phyloP scores from a whole-genome alignment of 2,113 vertebrate genomes.

The Rafetus swinhoei region DNA sequence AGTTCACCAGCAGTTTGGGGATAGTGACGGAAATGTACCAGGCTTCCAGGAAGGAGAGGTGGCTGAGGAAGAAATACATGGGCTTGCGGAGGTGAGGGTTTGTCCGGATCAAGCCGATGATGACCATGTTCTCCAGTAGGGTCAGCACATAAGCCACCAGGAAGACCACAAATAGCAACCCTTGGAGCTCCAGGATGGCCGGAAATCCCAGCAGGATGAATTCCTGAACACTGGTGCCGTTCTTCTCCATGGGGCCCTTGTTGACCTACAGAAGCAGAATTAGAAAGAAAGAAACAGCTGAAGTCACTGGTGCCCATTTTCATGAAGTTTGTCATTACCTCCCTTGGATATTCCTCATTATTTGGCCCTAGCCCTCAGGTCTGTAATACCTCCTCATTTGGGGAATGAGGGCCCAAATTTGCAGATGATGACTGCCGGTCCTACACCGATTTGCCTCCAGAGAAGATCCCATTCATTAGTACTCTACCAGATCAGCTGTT shows the following conservation, averaged over 20 bases:
- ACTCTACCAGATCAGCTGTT: too few species aligned
- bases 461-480: too few species aligned
- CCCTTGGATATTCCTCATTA: too few species aligned
- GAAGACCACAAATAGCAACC: slow-evolving; percentile 56
- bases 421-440: too few species aligned
- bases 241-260: slow-evolving; percentile 59
- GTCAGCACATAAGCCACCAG: slow-evolving; percentile 60
- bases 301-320: too few species aligned
- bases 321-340: too few species aligned
- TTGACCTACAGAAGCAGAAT: not conserved
- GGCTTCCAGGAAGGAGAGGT: slow-evolving; percentile 73
- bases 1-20: slow-evolving; percentile 67
- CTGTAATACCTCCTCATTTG: too few species aligned
- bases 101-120: slow-evolving; percentile 61
- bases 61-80: slow-evolving; percentile 74
- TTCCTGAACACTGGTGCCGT: slow-evolving; percentile 53
- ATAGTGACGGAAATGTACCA: slow-evolving; percentile 75
- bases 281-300: too few species aligned
- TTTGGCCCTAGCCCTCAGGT: too few species aligned
- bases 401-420: too few species aligned
- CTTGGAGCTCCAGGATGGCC: slow-evolving; percentile 17
- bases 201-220: slow-evolving; percentile 74
- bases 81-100: slow-evolving; percentile 64
- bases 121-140: slow-evolving; percentile 59
- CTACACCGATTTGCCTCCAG: too few species aligned